Evolutionary conservation across 2,113 vertebrate species (phyloP).

Genomic region (Cyanoramphus novaezelandiae): DNA sequence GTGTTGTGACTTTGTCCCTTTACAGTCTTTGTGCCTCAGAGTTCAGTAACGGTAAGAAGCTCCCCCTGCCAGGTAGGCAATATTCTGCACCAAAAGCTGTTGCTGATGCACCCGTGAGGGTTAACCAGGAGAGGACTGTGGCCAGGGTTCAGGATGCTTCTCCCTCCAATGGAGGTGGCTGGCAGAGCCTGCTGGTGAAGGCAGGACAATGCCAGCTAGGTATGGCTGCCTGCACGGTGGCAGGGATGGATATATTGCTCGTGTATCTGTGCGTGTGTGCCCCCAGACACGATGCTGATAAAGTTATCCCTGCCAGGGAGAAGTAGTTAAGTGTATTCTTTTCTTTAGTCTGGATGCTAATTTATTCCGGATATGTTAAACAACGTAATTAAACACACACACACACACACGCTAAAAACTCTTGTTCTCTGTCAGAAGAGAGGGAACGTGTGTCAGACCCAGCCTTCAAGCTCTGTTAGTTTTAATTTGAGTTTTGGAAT

Average conservation of each 20-base stretch:
- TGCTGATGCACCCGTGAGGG: fast-evolving
- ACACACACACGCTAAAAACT: slow-evolving; percentile 25
- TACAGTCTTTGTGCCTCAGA: background rate
- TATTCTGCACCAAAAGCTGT: background rate
- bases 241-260: background rate
- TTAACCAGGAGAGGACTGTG: background rate
- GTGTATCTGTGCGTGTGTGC: background rate
- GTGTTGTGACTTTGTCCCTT: background rate
- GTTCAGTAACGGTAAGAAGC: background rate
- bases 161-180: background rate
- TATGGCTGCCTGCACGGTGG: background rate
- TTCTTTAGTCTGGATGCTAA: slow-evolving; percentile 71
- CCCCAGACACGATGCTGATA: background rate
- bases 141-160: background rate
- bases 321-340: slow-evolving; percentile 68
- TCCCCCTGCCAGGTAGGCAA: background rate
- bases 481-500: slow-evolving; percentile 83
- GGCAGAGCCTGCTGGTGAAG: fast-evolving
- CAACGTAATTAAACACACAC: slow-evolving; percentile 77
- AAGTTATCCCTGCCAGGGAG: slow-evolving; percentile 35
- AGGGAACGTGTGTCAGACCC: slow-evolving; percentile 59
- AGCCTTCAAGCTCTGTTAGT: slow-evolving; percentile 84
- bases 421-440: slow-evolving; percentile 74
- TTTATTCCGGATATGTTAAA: slow-evolving; percentile 77
- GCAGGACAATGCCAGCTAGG: no score